Percentiles rank a stretch among this genome's conserved stretches.
phyloP scores from a whole-genome alignment of 2,113 vertebrate genomes.

The Rhineura floridana region DNA sequence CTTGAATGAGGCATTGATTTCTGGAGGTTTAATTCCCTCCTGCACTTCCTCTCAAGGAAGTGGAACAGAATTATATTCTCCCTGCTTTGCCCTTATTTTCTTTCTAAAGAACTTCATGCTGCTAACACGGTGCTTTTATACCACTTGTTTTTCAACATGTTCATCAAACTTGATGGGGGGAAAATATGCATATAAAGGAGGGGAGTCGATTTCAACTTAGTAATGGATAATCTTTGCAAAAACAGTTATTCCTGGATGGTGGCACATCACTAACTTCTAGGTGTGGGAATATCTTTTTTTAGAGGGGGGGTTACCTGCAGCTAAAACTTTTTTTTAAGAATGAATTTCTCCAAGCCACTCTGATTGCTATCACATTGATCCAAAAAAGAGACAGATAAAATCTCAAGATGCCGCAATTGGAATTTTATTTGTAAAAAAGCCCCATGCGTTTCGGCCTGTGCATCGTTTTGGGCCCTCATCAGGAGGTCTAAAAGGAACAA shows the following conservation, averaged over 20 bases:
- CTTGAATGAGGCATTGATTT: constrained; percentile 88
- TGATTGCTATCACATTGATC: neutral
- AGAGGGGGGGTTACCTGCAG: neutral
- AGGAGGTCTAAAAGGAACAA: too few species aligned
- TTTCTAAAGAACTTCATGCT: neutral
- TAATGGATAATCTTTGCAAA: neutral
- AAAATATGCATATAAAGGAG: neutral
- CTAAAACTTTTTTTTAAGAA: neutral
- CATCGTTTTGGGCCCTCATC: too few species aligned
- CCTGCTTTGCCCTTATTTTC: constrained; percentile 16
- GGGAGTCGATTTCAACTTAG: neutral
- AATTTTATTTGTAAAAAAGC: too few species aligned
- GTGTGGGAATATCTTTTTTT: too few species aligned
- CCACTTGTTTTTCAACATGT: neutral
- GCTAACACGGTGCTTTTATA: neutral
- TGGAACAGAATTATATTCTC: constrained; percentile 66
- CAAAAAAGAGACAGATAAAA: too few species aligned
- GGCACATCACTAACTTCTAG: neutral
- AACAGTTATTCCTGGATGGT: neutral
- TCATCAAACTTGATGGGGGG: neutral
- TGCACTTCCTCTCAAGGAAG: constrained; percentile 27
- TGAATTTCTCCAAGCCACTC: neutral
- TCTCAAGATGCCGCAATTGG: too few species aligned
- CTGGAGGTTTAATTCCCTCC: constrained; percentile 42
- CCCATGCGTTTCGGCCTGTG: too few species aligned